phyloP scores from a whole-genome alignment of 2,797 vertebrate genomes.

The Xyrichtys novacula region DNA sequence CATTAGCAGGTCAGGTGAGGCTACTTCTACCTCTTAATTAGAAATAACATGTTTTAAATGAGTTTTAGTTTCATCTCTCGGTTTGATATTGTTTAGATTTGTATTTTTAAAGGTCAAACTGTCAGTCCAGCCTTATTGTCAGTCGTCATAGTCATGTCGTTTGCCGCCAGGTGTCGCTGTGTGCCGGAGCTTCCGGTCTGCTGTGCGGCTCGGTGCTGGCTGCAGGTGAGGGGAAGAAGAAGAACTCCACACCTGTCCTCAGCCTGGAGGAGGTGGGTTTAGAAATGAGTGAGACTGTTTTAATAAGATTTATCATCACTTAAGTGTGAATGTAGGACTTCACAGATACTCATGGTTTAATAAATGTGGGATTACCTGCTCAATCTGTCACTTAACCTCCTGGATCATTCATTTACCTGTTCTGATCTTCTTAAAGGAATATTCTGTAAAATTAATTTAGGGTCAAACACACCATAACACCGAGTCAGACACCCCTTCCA shows the following conservation, averaged over 20 bases:
- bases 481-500: too few species aligned
- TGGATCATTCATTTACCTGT: too few species aligned
- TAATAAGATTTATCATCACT: too few species aligned
- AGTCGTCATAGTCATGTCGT: background rate
- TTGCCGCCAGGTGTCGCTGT: constrained; percentile 84
- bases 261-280: constrained; percentile 88
- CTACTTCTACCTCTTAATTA: background rate
- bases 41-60: background rate
- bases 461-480: too few species aligned
- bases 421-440: too few species aligned
- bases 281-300: too few species aligned
- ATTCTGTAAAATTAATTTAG: too few species aligned
- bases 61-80: fast-evolving
- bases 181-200: constrained; percentile 80
- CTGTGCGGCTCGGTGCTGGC: constrained; percentile 86
- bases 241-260: constrained; percentile 63
- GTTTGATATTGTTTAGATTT: fast-evolving
- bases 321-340: too few species aligned
- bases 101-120: background rate
- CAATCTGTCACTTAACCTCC: too few species aligned
- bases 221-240: constrained; percentile 81
- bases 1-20: background rate
- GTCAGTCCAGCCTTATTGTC: fast-evolving
- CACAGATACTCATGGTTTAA: too few species aligned
- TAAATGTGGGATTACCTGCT: too few species aligned